Evolutionary conservation across 2,888 invertebrate genomes (phyloP).

Genomic region (Trichogramma dendrolimi): DNA sequence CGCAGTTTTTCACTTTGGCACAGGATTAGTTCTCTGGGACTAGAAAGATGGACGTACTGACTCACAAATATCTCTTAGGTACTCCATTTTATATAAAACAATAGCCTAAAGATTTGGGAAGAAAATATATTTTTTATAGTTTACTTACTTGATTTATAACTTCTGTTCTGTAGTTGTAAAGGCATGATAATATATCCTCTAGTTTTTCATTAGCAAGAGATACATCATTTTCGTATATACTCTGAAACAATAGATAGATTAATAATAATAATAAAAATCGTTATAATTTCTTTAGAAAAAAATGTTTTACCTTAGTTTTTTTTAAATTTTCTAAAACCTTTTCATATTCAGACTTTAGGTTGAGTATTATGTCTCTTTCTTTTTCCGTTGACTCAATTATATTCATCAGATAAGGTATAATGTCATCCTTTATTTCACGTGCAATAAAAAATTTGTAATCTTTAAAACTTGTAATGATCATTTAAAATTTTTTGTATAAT

Average conservation of each 20-base stretch:
- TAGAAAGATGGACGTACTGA: conserved; percentile 12
- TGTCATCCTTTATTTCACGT: conserved; percentile 32
- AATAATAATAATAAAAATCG: conserved; percentile 4
- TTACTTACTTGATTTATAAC: conserved; percentile 33
- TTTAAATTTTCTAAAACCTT: conserved; percentile 35
- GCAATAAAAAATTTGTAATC: not conserved
- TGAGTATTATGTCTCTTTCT: conserved; percentile 35
- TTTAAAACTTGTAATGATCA: not conserved
- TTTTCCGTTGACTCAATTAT: conserved; percentile 37
- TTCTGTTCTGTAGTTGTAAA: conserved; percentile 33
- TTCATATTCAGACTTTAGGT: conserved; percentile 37
- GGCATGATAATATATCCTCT: conserved; percentile 32
- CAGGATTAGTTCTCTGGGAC: conserved; percentile 13
- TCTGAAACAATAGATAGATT: conserved; percentile 13
- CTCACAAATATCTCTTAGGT: not conserved
- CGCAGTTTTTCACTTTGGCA: conserved; percentile 10
- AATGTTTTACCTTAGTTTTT: conserved; percentile 10
- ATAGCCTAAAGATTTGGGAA: not conserved
- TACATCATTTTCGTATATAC: conserved; percentile 9
- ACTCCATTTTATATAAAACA: conserved; percentile 2
- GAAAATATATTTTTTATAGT: conserved; percentile 5
- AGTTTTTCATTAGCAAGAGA: conserved; percentile 29
- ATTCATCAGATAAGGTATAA: conserved; percentile 34
- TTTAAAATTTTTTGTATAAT: not conserved
- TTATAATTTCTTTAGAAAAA: not conserved